These are phyloP conservation scores for Hirudinaria manillensis DNA, from an alignment of 2,888 invertebrate genomes.

Conservation along the genomic window DNA sequence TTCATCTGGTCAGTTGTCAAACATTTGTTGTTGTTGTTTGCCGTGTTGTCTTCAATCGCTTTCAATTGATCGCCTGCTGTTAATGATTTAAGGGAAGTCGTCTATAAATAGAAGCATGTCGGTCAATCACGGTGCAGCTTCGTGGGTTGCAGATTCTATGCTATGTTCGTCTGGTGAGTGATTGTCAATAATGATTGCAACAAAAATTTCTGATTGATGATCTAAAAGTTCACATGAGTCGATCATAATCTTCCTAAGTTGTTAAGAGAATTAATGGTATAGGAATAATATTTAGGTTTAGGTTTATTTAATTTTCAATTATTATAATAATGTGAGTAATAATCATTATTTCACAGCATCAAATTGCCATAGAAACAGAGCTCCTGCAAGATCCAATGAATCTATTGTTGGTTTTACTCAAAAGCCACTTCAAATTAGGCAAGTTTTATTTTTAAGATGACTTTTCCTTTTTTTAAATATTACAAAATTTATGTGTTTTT, in stretches of 20 bases:
- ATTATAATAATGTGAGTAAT: neutral
- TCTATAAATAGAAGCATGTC: slow-evolving; percentile 14
- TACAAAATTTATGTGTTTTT: neutral
- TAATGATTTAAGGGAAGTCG: neutral
- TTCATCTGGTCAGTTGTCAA: too few species aligned
- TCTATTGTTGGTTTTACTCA: neutral
- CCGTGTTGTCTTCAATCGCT: too few species aligned
- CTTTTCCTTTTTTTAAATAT: neutral
- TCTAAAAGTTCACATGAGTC: too few species aligned
- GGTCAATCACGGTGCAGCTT: neutral
- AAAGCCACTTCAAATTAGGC: neutral
- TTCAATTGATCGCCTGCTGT: too few species aligned
- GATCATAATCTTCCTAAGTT: too few species aligned
- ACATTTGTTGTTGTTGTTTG: too few species aligned
- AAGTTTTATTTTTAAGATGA: slow-evolving; percentile 7
- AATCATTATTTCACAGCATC: neutral
- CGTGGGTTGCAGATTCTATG: neutral
- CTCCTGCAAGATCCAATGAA: slow-evolving; percentile 5
- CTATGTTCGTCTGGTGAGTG: too few species aligned
- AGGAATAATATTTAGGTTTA: neutral
- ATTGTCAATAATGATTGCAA: too few species aligned
- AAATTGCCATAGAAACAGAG: neutral
- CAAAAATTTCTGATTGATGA: too few species aligned
- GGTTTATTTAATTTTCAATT: neutral
- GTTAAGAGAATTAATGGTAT: too few species aligned